Conservation (phyloP, 1,140 invertebrate genomes). For the Bombus sylvicola region DNA sequence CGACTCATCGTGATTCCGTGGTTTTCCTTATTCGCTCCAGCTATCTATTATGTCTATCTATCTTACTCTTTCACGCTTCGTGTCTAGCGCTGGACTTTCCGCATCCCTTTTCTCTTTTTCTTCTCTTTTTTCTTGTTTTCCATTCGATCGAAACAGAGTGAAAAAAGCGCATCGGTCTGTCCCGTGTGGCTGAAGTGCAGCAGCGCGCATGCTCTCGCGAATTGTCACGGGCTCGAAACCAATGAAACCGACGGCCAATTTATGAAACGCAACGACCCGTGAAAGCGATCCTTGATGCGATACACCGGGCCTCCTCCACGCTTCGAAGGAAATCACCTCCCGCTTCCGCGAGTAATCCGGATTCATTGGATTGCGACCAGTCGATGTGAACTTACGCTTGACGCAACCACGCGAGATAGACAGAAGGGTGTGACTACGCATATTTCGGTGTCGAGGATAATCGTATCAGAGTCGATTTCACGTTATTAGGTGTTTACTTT, state of each 20-base stretch:
- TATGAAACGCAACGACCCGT: conserved; percentile 68
- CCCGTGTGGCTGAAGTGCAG: conserved; percentile 36
- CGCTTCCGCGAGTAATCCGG: conserved; percentile 33
- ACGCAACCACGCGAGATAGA: conserved; percentile 3
- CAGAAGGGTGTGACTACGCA: not conserved
- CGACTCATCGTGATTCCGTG: conserved; percentile 64
- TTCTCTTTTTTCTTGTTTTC: not conserved
- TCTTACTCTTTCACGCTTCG: not conserved
- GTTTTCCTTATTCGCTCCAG: conserved; percentile 39
- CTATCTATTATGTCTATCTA: not conserved
- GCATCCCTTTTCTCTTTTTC: not conserved
- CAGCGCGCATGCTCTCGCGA: conserved; percentile 25
- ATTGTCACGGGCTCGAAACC: conserved; percentile 50
- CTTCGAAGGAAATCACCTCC: conserved; percentile 20
- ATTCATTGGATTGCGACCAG: conserved; percentile 41
- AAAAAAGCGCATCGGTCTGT: conserved; percentile 36
- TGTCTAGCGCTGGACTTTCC: not conserved
- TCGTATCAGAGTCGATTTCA: not conserved
- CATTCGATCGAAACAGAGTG: conserved; percentile 37
- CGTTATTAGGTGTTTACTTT: conserved; percentile 19
- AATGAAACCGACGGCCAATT: conserved; percentile 68
- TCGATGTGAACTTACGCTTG: conserved; percentile 1
- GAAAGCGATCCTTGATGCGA: conserved; percentile 69
- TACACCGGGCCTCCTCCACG: conserved; percentile 35
- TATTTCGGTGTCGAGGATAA: conserved; percentile 13